These are phyloP conservation scores for Bucco capensis DNA, from an alignment of 2,113 vertebrate genomes.

Conservation along the genomic window DNA sequence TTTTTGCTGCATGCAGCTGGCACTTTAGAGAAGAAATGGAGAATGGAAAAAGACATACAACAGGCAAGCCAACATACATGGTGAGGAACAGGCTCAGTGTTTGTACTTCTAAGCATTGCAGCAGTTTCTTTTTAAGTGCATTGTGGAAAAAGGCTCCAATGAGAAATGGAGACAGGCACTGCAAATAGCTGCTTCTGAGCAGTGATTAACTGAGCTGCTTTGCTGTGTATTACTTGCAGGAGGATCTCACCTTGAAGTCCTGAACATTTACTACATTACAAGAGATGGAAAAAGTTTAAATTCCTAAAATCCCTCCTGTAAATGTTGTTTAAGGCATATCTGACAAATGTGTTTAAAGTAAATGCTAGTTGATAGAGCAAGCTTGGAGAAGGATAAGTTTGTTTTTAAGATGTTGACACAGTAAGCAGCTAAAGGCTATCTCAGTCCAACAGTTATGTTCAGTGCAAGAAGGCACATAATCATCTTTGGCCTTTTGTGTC, in stretches of 20 bases:
- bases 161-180: not conserved
- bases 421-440: not conserved
- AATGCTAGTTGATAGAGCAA: not conserved
- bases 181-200: not conserved
- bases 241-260: not conserved
- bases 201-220: not conserved
- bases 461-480: not conserved
- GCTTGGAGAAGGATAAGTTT: no score
- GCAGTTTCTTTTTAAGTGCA: not conserved
- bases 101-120: not conserved
- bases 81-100: not conserved
- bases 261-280: not conserved
- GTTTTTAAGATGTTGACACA: not conserved
- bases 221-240: not conserved
- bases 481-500: not conserved
- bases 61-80: not conserved
- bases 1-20: not conserved
- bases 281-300: not conserved
- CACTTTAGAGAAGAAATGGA: not conserved
- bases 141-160: not conserved
- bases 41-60: not conserved
- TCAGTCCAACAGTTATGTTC: not conserved
- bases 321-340: not conserved
- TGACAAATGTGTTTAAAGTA: not conserved
- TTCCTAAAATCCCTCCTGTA: not conserved